Conservation (phyloP, 2,113 vertebrate genomes). For the Tichodroma muraria region DNA sequence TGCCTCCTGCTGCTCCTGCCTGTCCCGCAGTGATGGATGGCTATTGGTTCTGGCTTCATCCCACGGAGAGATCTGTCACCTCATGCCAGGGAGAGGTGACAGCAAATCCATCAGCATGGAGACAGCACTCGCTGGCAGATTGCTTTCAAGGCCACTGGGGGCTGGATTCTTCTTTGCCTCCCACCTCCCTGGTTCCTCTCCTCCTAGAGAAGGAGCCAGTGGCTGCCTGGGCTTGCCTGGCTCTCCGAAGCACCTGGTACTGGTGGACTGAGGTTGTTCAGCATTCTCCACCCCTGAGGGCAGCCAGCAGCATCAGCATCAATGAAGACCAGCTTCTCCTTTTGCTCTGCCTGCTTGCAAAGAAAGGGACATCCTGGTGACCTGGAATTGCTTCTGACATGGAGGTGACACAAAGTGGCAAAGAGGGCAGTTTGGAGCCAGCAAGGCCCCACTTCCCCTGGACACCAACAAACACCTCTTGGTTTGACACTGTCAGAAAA, state of each 20-base stretch:
- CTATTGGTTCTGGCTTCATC: constrained; percentile 61
- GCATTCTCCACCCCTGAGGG: background rate
- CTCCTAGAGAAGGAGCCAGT: background rate
- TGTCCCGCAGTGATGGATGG: constrained; percentile 51
- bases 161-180: background rate
- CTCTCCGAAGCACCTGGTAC: background rate
- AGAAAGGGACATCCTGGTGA: background rate
- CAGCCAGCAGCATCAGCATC: background rate
- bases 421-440: background rate
- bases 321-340: background rate
- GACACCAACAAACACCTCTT: background rate
- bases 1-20: background rate
- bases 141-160: constrained; percentile 56
- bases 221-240: background rate
- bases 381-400: background rate
- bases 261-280: background rate
- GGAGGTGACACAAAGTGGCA: background rate
- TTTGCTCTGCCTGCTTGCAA: background rate
- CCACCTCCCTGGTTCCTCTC: background rate
- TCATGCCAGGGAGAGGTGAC: constrained; percentile 53
- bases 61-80: constrained; percentile 59
- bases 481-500: background rate
- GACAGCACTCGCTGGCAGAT: constrained; percentile 45
- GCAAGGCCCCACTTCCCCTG: background rate
- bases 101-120: constrained; percentile 65